phyloP scores from a whole-genome alignment of 2,797 vertebrate genomes.

The Propithecus perrieri region DNA sequence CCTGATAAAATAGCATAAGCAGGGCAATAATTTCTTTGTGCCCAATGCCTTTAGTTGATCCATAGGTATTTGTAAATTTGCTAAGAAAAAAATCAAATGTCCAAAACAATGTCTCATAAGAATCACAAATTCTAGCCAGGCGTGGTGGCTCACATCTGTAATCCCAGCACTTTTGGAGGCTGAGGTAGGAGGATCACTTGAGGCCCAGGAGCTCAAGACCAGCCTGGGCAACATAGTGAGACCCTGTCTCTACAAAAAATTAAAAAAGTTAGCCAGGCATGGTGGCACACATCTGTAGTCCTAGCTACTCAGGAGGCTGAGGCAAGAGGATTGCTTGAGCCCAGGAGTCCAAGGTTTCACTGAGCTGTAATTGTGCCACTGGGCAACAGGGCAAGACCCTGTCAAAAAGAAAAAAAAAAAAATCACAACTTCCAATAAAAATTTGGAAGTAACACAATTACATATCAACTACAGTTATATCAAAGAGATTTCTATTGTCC shows the following conservation, averaged over 20 bases:
- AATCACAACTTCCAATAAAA: background rate
- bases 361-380: background rate
- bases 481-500: background rate
- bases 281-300: background rate
- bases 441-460: background rate
- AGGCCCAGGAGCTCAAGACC: background rate
- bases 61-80: background rate
- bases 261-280: background rate
- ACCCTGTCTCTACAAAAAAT: background rate
- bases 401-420: background rate
- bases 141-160: background rate
- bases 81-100: constrained; percentile 43
- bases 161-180: background rate
- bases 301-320: background rate
- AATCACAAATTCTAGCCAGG: background rate
- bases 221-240: background rate
- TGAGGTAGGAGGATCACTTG: background rate
- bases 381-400: background rate
- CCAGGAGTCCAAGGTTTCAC: background rate
- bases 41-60: background rate
- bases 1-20: background rate
- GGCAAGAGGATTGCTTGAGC: background rate
- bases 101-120: background rate
- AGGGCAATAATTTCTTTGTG: background rate
- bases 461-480: background rate